phyloP scores from a whole-genome alignment of 2,888 invertebrate species.

The Eristalinus sepulchralis region DNA sequence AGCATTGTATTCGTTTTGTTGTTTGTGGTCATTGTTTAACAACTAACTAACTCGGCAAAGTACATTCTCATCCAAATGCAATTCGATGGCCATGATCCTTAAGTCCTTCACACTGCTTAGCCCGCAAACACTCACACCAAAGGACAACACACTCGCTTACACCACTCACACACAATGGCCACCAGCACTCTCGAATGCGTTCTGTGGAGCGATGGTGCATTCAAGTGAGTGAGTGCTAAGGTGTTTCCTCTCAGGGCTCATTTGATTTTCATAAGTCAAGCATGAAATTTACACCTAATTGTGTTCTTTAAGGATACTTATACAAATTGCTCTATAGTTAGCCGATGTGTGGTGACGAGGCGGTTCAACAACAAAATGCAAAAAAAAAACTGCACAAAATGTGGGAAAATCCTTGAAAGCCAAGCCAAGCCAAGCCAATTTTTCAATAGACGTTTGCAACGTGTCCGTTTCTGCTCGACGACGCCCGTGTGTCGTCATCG shows the following conservation, averaged over 20 bases:
- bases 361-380: not conserved
- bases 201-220: constrained; percentile 41
- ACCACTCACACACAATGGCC: constrained; percentile 36
- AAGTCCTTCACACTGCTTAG: constrained; percentile 13
- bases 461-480: constrained; percentile 13
- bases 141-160: not conserved
- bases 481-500: constrained; percentile 15
- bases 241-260: constrained; percentile 55
- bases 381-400: constrained; percentile 26
- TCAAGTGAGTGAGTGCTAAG: constrained; percentile 63
- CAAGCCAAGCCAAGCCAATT: constrained; percentile 51
- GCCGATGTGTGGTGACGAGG: constrained; percentile 1
- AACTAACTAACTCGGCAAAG: constrained; percentile 39
- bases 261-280: constrained; percentile 70
- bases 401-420: constrained; percentile 69
- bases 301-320: constrained; percentile 54
- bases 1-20: constrained; percentile 18
- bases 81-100: constrained; percentile 13
- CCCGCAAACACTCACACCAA: not conserved
- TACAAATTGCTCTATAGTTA: constrained; percentile 55
- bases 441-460: constrained; percentile 51
- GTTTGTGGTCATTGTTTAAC: constrained; percentile 42
- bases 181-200: not conserved
- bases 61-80: constrained; percentile 21
- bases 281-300: constrained; percentile 70